These are phyloP conservation scores for Drosophila maculinotata DNA, from an alignment of 2,888 invertebrate species.

Conservation along the genomic window DNA sequence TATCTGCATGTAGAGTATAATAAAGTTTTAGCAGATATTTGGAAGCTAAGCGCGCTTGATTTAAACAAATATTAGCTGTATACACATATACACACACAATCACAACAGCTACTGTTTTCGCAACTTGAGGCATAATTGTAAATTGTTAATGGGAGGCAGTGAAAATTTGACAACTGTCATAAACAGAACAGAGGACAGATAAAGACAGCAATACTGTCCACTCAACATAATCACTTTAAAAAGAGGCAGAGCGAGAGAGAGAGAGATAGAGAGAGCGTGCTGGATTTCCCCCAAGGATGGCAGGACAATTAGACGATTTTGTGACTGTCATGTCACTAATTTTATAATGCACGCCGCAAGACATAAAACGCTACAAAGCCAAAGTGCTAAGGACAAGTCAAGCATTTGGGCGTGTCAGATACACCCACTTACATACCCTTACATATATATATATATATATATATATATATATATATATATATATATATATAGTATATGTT, in stretches of 20 bases:
- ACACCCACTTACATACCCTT: slow-evolving; percentile 2
- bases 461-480: not conserved
- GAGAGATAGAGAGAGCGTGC: not conserved
- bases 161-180: slow-evolving; percentile 52
- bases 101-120: not conserved
- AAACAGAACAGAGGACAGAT: slow-evolving; percentile 21
- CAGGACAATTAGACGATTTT: slow-evolving; percentile 40
- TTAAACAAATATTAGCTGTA: slow-evolving; percentile 54
- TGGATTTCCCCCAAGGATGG: not conserved
- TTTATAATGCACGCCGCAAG: slow-evolving; percentile 69
- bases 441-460: not conserved
- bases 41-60: slow-evolving; percentile 42
- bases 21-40: slow-evolving; percentile 10
- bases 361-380: slow-evolving; percentile 64
- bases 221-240: not conserved
- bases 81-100: not conserved
- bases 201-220: slow-evolving; percentile 5
- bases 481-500: too few relatives aligned
- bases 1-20: too few relatives aligned
- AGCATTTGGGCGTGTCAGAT: slow-evolving; percentile 14
- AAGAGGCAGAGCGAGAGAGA: too few relatives aligned
- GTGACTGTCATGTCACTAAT: slow-evolving; percentile 51
- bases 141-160: slow-evolving; percentile 37
- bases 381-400: slow-evolving; percentile 42
- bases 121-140: slow-evolving; percentile 31